A percentile compares a stretch with the other conserved stretches of the same genome.
Conservation (phyloP, 1,140 invertebrate species). For the Drosophila leontia region DNA sequence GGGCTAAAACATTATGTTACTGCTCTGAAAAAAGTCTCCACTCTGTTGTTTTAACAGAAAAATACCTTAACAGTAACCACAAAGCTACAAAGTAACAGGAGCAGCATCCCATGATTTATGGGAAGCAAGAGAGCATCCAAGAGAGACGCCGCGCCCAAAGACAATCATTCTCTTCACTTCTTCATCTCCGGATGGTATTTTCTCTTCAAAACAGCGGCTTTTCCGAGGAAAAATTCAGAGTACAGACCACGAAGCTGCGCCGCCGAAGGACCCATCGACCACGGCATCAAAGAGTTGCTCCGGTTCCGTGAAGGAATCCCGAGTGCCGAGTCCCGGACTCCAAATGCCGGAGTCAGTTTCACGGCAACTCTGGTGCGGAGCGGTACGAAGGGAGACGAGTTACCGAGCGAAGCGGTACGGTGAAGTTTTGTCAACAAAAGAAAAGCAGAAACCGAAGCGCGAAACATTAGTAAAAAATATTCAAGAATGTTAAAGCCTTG, state of each 20-base stretch:
- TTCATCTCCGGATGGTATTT: background rate
- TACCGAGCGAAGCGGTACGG: constrained; percentile 36
- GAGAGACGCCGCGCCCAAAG: constrained; percentile 60
- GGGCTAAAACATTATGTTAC: background rate
- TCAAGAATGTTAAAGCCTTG: background rate
- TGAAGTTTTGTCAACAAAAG: constrained; percentile 26
- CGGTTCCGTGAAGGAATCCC: constrained; percentile 44
- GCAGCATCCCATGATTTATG: constrained; percentile 5
- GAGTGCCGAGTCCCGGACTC: constrained; percentile 32
- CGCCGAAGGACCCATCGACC: constrained; percentile 29
- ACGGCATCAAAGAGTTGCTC: constrained; percentile 63
- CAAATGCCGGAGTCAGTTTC: constrained; percentile 57
- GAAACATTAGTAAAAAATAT: constrained; percentile 13
- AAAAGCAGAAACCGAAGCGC: constrained; percentile 17
- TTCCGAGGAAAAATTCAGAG: constrained; percentile 7
- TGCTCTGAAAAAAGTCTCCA: constrained; percentile 52
- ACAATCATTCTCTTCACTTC: background rate
- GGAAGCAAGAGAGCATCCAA: constrained; percentile 7
- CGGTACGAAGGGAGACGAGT: constrained; percentile 50
- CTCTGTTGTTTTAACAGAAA: constrained; percentile 27
- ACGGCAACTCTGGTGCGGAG: constrained; percentile 67
- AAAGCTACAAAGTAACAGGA: constrained; percentile 52
- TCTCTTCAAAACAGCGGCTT: constrained; percentile 10
- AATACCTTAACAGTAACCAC: constrained; percentile 46
- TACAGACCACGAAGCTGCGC: constrained; percentile 25